Conservation (phyloP, 2,888 invertebrate genomes). For the Elmis aenea region DNA sequence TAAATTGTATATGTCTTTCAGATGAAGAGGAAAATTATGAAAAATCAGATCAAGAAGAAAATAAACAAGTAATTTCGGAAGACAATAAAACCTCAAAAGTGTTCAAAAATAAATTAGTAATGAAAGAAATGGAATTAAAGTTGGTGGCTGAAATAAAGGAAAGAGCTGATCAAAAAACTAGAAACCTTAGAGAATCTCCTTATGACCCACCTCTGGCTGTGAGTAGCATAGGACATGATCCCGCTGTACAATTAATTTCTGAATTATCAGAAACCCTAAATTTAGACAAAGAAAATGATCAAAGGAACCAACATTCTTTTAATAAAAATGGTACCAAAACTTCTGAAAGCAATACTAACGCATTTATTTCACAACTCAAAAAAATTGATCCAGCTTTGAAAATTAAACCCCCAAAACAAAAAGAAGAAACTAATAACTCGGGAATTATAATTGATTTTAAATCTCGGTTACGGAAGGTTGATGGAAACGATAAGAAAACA, state of each 20-base stretch:
- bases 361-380: conserved; percentile 66
- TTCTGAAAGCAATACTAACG: conserved; percentile 29
- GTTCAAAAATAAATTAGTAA: conserved; percentile 53
- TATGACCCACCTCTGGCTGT: conserved; percentile 45
- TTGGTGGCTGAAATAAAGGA: conserved; percentile 81
- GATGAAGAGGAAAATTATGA: conserved; percentile 14
- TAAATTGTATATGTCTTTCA: conserved; percentile 6
- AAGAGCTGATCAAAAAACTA: conserved; percentile 62
- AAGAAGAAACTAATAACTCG: conserved; percentile 51
- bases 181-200: conserved; percentile 53
- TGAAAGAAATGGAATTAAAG: conserved; percentile 81
- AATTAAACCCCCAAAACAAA: conserved; percentile 50
- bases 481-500: conserved; percentile 47
- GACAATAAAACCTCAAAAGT: conserved; percentile 42
- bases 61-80: conserved; percentile 27
- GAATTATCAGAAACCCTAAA: conserved; percentile 82
- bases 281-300: conserved; percentile 52
- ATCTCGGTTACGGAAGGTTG: conserved; percentile 76
- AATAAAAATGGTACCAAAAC: conserved; percentile 17
- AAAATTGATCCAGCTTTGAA: conserved; percentile 63
- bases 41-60: conserved; percentile 18
- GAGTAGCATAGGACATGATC: conserved; percentile 60
- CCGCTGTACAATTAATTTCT: conserved; percentile 73
- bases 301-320: conserved; percentile 41
- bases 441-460: conserved; percentile 77